A percentile compares a stretch with the other conserved stretches of the same genome.
phyloP scores from a whole-genome alignment of 2,113 vertebrate genomes.

The Bettongia penicillata region DNA sequence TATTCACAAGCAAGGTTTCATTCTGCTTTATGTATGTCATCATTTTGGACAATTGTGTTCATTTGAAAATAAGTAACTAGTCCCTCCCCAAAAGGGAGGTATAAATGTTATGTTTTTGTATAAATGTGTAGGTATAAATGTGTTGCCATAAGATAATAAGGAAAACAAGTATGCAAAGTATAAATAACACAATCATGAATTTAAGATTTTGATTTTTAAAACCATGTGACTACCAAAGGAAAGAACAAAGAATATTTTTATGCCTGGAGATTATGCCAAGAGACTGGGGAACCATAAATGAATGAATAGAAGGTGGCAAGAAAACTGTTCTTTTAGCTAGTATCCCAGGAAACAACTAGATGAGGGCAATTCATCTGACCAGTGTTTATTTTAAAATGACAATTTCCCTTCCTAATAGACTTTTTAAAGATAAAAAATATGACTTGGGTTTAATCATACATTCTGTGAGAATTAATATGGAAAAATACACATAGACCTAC shows the following conservation, averaged over 20 bases:
- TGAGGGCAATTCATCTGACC: not conserved
- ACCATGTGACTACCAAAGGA: not conserved
- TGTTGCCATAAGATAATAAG: not conserved
- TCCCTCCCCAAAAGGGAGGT: not conserved
- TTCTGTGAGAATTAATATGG: slow-evolving; percentile 57
- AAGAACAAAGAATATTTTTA: not conserved
- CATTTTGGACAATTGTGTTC: not conserved
- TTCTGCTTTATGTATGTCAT: not conserved
- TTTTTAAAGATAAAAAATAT: slow-evolving; percentile 61
- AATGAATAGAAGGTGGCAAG: not conserved
- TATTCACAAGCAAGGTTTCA: not conserved
- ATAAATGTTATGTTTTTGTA: too few species aligned
- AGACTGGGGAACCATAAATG: not conserved
- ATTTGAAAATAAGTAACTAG: slow-evolving; percentile 37
- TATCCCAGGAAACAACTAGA: not conserved
- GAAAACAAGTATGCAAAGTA: not conserved
- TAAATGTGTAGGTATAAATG: too few species aligned
- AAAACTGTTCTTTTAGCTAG: not conserved
- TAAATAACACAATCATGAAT: not conserved
- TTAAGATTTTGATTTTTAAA: not conserved
- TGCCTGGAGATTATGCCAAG: not conserved
- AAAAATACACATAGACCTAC: not conserved
- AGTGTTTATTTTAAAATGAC: slow-evolving; percentile 69
- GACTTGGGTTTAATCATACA: slow-evolving; percentile 54
- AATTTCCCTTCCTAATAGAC: slow-evolving; percentile 40